Percentiles rank a stretch among this genome's conserved stretches.
Evolutionary conservation across 2,113 vertebrate species (phyloP).

Genomic region (Hipposideros armiger): DNA sequence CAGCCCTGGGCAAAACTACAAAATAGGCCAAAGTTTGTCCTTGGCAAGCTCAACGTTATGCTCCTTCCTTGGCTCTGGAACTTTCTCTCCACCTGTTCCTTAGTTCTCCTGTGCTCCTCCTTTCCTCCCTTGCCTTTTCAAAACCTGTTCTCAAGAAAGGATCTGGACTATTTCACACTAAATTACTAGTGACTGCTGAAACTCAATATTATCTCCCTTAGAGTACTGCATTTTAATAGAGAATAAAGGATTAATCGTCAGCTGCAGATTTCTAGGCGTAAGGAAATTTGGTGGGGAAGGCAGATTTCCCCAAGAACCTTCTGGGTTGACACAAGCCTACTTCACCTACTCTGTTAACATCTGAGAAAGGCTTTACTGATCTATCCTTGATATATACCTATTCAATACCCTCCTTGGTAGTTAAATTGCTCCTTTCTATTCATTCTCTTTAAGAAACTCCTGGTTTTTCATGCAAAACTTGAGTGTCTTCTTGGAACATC

Average conservation of each 20-base stretch:
- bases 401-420: background rate
- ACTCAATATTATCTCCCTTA: background rate
- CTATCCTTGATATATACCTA: background rate
- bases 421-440: slow-evolving; percentile 13
- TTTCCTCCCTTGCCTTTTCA: slow-evolving; percentile 13
- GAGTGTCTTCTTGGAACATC: background rate
- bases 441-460: slow-evolving; percentile 44
- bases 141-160: slow-evolving; percentile 34
- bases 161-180: slow-evolving; percentile 10
- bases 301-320: slow-evolving; percentile 11
- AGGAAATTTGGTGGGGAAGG: background rate
- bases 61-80: background rate
- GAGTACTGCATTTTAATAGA: slow-evolving; percentile 29
- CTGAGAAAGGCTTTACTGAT: background rate
- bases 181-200: background rate
- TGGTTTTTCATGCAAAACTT: background rate
- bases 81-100: background rate
- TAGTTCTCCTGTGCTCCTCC: background rate
- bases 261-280: background rate
- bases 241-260: background rate
- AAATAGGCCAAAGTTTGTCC: slow-evolving; percentile 29
- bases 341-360: background rate
- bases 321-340: background rate
- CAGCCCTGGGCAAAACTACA: background rate
- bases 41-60: background rate